Percentiles rank a stretch among this genome's conserved stretches.
phyloP scores from a whole-genome alignment of 2,113 vertebrate species.

The Nyctibius bracteatus region DNA sequence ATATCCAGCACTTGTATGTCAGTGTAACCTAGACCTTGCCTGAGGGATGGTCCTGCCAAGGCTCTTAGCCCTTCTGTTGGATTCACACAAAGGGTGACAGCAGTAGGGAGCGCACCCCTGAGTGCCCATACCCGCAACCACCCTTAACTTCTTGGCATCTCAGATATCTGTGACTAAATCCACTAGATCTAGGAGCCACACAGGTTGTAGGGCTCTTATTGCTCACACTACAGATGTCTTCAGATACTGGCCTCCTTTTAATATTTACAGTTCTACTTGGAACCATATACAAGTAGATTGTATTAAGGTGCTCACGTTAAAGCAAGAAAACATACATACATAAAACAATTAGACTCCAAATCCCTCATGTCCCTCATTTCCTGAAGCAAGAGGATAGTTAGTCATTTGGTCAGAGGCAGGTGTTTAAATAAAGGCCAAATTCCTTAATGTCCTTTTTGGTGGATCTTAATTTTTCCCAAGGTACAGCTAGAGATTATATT shows the following conservation, averaged over 20 bases:
- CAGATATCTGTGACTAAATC: not conserved
- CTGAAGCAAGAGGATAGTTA: not conserved
- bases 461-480: not conserved
- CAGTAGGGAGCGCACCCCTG: not conserved
- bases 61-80: not conserved
- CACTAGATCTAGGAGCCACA: not conserved
- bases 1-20: not conserved
- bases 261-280: not conserved
- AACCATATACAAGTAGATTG: not conserved
- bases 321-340: not conserved
- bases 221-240: not conserved
- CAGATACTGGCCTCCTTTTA: not conserved
- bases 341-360: not conserved
- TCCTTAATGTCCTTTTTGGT: not conserved
- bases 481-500: not conserved
- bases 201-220: not conserved
- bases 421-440: not conserved
- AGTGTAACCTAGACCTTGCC: not conserved
- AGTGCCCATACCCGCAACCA: fast-evolving
- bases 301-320: not conserved
- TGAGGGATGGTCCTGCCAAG: not conserved
- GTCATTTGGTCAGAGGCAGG: not conserved
- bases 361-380: not conserved
- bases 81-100: not conserved
- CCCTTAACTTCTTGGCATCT: not conserved